Percentiles rank a stretch among this genome's conserved stretches.
These are phyloP conservation scores for Mastomys coucha DNA, from an alignment of 2,113 vertebrate species.

Conservation along the genomic window DNA sequence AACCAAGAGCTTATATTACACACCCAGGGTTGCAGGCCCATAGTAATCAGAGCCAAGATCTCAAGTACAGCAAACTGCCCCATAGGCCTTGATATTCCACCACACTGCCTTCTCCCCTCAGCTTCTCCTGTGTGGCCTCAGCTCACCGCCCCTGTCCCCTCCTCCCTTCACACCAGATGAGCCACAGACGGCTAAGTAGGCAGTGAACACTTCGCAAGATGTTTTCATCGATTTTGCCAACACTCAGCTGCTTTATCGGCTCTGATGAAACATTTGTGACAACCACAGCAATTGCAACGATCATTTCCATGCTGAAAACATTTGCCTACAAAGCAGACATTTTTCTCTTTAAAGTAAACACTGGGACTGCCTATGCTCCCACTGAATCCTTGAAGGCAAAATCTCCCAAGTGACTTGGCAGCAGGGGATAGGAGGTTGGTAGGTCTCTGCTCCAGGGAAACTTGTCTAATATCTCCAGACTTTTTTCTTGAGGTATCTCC, in stretches of 20 bases:
- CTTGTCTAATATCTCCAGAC: constrained; percentile 2
- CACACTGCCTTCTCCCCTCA: neutral
- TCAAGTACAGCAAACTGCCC: neutral
- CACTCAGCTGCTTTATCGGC: constrained; percentile 85
- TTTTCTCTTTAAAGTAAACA: constrained; percentile 83
- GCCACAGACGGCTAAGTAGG: constrained; percentile 83
- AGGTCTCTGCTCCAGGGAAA: neutral
- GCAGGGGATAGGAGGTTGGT: neutral
- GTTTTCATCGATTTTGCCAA: constrained; percentile 86
- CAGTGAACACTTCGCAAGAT: constrained; percentile 83
- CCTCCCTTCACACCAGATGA: constrained; percentile 80
- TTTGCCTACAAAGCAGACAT: constrained; percentile 85
- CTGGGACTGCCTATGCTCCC: constrained; percentile 72
- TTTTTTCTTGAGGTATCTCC: neutral
- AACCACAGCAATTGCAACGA: constrained; percentile 85
- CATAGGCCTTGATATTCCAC: neutral
- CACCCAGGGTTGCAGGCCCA: neutral
- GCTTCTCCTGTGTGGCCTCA: constrained; percentile 76
- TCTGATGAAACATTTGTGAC: constrained; percentile 85
- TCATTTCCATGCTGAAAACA: constrained; percentile 85
- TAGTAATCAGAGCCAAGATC: neutral
- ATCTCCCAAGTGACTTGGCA: neutral
- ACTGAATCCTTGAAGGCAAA: constrained; percentile 57
- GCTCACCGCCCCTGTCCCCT: constrained; percentile 72
- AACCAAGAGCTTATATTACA: neutral